Base-by-base conservation (phyloP, 2,888 invertebrate genomes). In the Crioceris asparagi region DNA sequence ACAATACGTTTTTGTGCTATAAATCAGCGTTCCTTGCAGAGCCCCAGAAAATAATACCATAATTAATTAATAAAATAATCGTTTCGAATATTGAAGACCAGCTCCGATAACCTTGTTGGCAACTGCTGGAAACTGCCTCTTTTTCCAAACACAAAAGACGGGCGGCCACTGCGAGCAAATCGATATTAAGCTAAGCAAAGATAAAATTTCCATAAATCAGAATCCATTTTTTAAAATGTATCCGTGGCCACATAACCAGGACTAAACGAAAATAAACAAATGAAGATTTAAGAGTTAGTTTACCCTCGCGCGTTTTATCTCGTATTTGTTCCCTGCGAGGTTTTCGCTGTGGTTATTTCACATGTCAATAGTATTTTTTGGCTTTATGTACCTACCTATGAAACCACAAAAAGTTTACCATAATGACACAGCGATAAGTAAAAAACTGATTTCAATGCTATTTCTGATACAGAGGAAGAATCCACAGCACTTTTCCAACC, bases 231-330 rank as follows among this genome's bases (percentile, higher is more conserved):
- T 12, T 25, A 11, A 25, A 25, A 25, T n/a, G 25, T 12, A 25
- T 25, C 6, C 25, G 25, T 6, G 25, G 25, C 25, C 25, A 25
- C 25, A 11, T 25, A 25, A 25, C 11, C 25, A 12, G 12, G 12
- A 25, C 25, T 25, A 25, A 25, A 25, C 25, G 25, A 25, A 25
- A 25, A 25, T 25, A 25, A 11, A 25, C 25, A 25, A 25, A 12
- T 3, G 25, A 25, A 25, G 3, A 25, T 25, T 25, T 4, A 11
- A 25, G 6, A 4, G 11, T 4, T 25, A 25, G 25, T 25, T 25
- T 25, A 3, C 11, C 12, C 12, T 25, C 6, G 25, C 25, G 25
- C 6, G 25, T 25, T 25, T 21, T 21, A 21, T 4, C 6, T 25
- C 3, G 12, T 25, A 12, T 25, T 12, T 11, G 25, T n/a, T 25